Percentiles rank a stretch among this genome's conserved stretches.
Evolutionary conservation across 2,888 invertebrate genomes (phyloP).

Genomic region (Lasioglossum pauxillum): DNA sequence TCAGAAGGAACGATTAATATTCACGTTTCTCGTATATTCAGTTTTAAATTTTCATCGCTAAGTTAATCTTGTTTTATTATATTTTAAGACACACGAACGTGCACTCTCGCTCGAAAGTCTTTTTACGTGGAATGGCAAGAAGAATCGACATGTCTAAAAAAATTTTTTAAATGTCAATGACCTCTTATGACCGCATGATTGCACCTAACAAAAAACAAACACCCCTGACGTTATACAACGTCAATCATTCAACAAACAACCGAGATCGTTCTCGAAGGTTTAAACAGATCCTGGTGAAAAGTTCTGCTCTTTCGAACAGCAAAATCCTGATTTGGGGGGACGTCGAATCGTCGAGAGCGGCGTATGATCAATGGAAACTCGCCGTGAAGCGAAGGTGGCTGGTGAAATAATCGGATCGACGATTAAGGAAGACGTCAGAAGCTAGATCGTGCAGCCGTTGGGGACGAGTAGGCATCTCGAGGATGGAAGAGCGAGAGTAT

Average conservation of each 20-base stretch:
- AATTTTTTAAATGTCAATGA: no score
- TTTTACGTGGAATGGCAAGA: no score
- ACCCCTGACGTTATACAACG: no score
- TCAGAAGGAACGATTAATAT: background rate
- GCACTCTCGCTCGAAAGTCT: no score
- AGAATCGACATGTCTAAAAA: no score
- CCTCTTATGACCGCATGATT: no score
- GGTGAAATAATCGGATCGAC: background rate
- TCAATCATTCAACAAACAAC: no score
- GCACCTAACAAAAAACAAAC: no score
- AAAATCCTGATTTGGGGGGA: background rate
- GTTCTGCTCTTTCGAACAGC: background rate
- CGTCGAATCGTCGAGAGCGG: background rate
- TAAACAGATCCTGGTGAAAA: background rate
- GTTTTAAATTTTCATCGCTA: background rate
- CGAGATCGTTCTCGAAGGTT: no score
- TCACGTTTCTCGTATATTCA: background rate
- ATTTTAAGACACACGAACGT: background rate
- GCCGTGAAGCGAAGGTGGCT: background rate
- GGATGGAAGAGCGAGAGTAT: slow-evolving; percentile 3
- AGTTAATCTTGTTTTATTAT: background rate
- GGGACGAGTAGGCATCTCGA: background rate
- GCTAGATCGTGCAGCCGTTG: background rate
- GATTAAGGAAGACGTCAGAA: slow-evolving; percentile 24
- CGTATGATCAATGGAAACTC: background rate